These are phyloP conservation scores for Gavia stellata DNA, from an alignment of 2,113 vertebrate genomes.

Conservation along the genomic window DNA sequence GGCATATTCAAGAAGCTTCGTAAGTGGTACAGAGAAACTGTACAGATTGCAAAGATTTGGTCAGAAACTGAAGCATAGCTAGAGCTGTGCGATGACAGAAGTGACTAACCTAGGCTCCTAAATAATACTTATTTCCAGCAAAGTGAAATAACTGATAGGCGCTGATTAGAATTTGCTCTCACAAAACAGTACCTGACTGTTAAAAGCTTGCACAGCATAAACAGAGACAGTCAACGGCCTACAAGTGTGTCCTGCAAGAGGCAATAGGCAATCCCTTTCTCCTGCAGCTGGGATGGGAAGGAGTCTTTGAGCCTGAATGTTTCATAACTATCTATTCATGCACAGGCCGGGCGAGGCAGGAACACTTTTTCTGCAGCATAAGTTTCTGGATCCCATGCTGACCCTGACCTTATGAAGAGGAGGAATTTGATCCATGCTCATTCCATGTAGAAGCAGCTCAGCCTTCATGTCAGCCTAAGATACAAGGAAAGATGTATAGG, in stretches of 20 bases:
- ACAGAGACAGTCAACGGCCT: neutral
- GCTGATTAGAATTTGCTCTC: neutral
- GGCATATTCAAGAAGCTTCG: neutral
- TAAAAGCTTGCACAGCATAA: neutral
- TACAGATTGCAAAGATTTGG: neutral
- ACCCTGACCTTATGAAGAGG: neutral
- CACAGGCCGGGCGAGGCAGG: neutral
- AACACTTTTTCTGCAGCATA: neutral
- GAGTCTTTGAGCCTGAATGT: neutral
- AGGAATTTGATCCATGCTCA: neutral
- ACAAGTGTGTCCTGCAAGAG: neutral
- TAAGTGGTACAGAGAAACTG: neutral
- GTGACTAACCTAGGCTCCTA: neutral
- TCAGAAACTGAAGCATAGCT: neutral
- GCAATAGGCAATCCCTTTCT: fast-evolving
- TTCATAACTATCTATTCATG: neutral
- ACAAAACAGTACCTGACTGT: neutral
- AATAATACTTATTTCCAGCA: neutral
- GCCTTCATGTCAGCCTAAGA: neutral
- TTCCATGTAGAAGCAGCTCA: neutral
- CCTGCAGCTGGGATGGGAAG: neutral
- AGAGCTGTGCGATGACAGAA: neutral
- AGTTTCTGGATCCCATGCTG: neutral
- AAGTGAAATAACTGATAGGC: neutral
- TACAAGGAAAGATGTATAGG: neutral